Evolutionary conservation across 2,797 vertebrate species (phyloP).

Genomic region (Alca torda): DNA sequence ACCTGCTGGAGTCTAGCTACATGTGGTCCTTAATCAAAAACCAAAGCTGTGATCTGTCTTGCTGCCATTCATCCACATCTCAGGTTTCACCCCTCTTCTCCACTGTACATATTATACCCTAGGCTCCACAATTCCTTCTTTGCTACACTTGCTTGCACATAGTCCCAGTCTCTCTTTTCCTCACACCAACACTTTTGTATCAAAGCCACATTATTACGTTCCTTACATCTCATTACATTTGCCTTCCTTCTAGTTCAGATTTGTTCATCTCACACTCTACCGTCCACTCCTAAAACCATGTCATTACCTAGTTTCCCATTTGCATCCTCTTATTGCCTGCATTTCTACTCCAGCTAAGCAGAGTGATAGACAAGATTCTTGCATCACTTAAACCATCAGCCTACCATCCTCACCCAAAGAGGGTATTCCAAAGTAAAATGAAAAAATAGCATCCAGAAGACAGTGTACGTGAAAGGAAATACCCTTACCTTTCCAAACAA

Average conservation of each 20-base stretch:
- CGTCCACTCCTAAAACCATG: not conserved
- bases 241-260: not conserved
- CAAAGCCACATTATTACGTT: not conserved
- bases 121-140: not conserved
- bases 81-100: not conserved
- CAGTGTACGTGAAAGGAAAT: not conserved
- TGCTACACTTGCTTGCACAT: not conserved
- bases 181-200: not conserved
- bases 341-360: not conserved
- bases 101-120: not conserved
- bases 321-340: not conserved
- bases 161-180: not conserved
- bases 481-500: not conserved
- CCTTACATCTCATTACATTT: not conserved
- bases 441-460: not conserved
- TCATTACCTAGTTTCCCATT: not conserved
- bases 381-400: not conserved
- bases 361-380: not conserved
- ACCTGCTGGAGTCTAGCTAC: not conserved
- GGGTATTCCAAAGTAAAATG: not conserved
- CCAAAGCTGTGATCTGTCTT: not conserved
- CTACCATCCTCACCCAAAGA: not conserved
- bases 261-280: not conserved
- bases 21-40: not conserved
- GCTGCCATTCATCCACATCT: not conserved